These are phyloP conservation scores for Nicator chloris DNA, from an alignment of 2,113 vertebrate species.

Conservation along the genomic window DNA sequence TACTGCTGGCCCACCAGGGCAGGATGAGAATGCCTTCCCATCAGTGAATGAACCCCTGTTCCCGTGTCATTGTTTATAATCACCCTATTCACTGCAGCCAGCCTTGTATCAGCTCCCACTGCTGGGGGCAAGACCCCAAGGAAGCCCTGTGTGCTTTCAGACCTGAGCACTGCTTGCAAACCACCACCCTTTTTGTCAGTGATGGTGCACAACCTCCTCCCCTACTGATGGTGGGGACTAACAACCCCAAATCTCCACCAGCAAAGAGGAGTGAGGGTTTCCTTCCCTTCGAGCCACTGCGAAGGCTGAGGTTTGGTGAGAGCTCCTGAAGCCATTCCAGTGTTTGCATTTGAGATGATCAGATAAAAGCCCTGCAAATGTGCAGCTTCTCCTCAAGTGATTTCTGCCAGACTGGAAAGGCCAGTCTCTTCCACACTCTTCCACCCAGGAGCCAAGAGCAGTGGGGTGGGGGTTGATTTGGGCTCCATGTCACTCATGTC, in stretches of 20 bases:
- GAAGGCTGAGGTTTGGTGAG: neutral
- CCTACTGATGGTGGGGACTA: neutral
- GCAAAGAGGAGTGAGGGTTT: neutral
- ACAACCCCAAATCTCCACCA: neutral
- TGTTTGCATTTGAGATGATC: neutral
- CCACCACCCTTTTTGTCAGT: neutral
- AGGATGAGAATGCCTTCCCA: neutral
- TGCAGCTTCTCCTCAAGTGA: neutral
- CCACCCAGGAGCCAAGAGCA: neutral
- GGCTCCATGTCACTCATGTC: accelerated
- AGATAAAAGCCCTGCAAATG: neutral
- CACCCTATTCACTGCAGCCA: neutral
- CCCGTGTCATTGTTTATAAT: accelerated
- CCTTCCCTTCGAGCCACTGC: accelerated
- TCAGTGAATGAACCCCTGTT: neutral
- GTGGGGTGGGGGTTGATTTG: accelerated
- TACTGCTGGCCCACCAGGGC: neutral
- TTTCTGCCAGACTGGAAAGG: neutral
- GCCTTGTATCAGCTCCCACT: neutral
- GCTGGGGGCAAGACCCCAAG: accelerated
- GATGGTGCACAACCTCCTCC: neutral
- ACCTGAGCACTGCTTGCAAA: neutral
- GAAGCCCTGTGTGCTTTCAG: neutral
- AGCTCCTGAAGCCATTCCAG: neutral
- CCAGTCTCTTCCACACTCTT: neutral